A percentile compares a stretch with the other conserved stretches of the same genome.
phyloP scores from a whole-genome alignment of 2,113 vertebrate genomes.

The Dermatemys mawii region DNA sequence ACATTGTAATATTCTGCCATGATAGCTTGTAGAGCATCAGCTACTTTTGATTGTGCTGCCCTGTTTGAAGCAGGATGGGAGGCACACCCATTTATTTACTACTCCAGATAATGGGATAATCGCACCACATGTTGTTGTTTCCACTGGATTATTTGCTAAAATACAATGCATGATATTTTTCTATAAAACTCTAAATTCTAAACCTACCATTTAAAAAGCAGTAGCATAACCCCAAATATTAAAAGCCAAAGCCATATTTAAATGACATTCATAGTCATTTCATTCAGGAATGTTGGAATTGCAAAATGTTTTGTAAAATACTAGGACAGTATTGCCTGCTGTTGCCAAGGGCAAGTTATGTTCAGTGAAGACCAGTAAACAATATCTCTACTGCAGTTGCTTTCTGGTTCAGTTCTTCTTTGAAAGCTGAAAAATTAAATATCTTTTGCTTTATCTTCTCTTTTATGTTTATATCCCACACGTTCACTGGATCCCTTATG shows the following conservation, averaged over 20 bases:
- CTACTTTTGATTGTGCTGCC: neutral
- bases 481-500: neutral
- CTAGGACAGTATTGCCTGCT: neutral
- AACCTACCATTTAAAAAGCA: neutral
- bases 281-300: neutral
- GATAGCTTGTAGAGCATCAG: rapidly evolving
- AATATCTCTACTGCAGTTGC: neutral
- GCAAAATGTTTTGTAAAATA: neutral
- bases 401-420: neutral
- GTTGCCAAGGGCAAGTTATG: neutral
- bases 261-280: neutral
- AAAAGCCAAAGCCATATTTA: neutral
- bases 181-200: neutral
- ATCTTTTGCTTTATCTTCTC: neutral
- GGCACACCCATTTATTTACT: neutral
- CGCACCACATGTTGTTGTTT: neutral
- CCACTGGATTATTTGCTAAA: neutral
- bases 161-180: neutral
- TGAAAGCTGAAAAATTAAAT: neutral
- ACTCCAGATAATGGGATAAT: neutral
- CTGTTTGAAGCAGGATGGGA: neutral
- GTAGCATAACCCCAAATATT: rapidly evolving
- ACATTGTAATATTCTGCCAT: neutral
- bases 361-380: neutral
- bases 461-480: neutral